Percentiles rank a stretch among this genome's conserved stretches.
These are phyloP conservation scores for Drosophila sordidapex DNA, from an alignment of 2,888 invertebrate species.

Conservation along the genomic window DNA sequence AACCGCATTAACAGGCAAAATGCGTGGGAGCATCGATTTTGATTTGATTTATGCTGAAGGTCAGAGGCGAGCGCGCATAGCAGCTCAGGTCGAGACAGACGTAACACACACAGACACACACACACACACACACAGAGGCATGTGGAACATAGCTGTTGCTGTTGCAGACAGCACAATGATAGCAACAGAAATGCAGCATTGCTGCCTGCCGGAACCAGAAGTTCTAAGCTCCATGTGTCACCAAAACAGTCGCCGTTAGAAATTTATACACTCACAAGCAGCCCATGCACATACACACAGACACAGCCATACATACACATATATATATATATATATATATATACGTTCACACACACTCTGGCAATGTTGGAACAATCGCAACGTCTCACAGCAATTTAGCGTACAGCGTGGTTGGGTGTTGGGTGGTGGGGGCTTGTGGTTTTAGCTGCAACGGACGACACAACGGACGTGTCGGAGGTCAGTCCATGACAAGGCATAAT, in stretches of 20 bases:
- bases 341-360: neutral
- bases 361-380: constrained; percentile 22
- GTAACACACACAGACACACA: constrained; percentile 1
- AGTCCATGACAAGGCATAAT: neutral
- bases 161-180: constrained; percentile 31
- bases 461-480: constrained; percentile 3
- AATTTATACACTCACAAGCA: constrained; percentile 1
- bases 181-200: constrained; percentile 25
- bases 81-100: constrained; percentile 2
- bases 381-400: constrained; percentile 9
- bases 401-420: neutral
- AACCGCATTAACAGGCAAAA: constrained; percentile 47
- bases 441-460: constrained; percentile 45
- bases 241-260: constrained; percentile 29
- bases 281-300: constrained; percentile 4
- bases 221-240: constrained; percentile 28
- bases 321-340: constrained; percentile 2
- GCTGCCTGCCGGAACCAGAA: constrained; percentile 54
- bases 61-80: constrained; percentile 44
- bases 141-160: constrained; percentile 6
- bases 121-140: neutral
- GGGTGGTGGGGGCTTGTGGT: neutral
- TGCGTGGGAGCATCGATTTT: constrained; percentile 68
- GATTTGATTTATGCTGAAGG: constrained; percentile 68
- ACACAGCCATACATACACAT: neutral